phyloP scores from a whole-genome alignment of 2,888 invertebrate genomes.

The Eledone cirrhosa region DNA sequence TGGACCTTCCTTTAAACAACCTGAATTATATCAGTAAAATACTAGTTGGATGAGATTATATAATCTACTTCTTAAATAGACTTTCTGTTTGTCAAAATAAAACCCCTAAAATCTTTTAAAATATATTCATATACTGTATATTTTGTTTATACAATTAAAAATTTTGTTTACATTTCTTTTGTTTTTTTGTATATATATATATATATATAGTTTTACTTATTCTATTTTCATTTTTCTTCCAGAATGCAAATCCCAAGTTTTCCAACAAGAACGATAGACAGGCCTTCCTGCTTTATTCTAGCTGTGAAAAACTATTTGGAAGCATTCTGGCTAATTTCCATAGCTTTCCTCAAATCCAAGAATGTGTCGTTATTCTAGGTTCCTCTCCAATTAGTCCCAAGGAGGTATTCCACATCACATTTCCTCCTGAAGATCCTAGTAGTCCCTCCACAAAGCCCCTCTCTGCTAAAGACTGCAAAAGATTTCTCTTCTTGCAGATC shows the following conservation, averaged over 20 bases:
- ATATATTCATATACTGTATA: too few relatives aligned
- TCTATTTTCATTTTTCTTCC: neutral
- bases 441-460: neutral
- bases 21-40: too few relatives aligned
- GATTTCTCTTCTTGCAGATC: constrained; percentile 1
- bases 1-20: too few relatives aligned
- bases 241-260: constrained; percentile 6
- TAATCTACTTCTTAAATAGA: too few relatives aligned
- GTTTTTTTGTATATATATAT: neutral
- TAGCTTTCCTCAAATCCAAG: neutral
- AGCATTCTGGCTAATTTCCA: constrained; percentile 1
- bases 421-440: neutral
- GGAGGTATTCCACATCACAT: constrained; percentile 3
- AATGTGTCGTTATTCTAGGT: neutral
- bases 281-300: constrained; percentile 11
- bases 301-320: constrained; percentile 6
- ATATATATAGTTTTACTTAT: neutral
- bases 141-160: too few relatives aligned
- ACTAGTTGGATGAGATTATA: too few relatives aligned
- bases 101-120: too few relatives aligned
- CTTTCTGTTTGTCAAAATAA: too few relatives aligned
- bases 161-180: too few relatives aligned
- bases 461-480: constrained; percentile 13
- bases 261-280: constrained; percentile 7
- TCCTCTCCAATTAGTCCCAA: constrained; percentile 8